Base-by-base conservation (phyloP, 2,113 vertebrate genomes). In the Spizaetus ornatus region DNA sequence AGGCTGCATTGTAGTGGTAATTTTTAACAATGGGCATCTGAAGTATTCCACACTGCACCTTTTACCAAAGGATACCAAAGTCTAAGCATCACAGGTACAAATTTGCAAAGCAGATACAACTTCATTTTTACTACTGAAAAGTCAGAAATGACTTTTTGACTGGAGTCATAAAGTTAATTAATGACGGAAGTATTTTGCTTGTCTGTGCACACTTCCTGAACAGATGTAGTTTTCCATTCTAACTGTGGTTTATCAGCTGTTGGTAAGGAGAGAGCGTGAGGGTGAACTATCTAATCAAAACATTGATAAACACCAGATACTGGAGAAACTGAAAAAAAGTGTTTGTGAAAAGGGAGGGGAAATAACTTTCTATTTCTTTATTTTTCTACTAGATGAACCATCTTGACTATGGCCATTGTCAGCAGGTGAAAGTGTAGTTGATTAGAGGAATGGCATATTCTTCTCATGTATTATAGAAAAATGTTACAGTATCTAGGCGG, bases 121-220 rank as follows among this genome's bases (percentile, higher is more conserved):
- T 95, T 95, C 55, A 76, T 71, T 97, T 97, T 95, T 89, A 63
- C 62, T 82, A 53, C 45, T 97, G 62, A 95, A 93, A 86, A 96
- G 52, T 89, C 38, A 79, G 36, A 86, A 86, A 63, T 72, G 7
- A 92, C 27, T 36, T 85, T 82, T 76, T 82, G 52, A 34, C 42
- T 71, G 42, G 66, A 71, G 48, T 59, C 42, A 45, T 17, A 38
- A 52, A 80, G 56, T 76, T 94, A 97, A 96, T 82, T 93, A 92
- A 85, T 92, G 90, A 98, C 91, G 95, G 85, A 65, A 94, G 29
- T 84, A 23, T 96, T 87, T 95, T 96, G 91, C 81, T 88, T 94
- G 63, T 94, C 56, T 58, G 40, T 80, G 43, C 59, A 67, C 52
- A 74, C 76, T 94, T 96, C 86, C 91, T 88, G 72, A 82, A 78